Conservation (phyloP, 2,888 invertebrate species). For the Sarcophaga subvicina region DNA sequence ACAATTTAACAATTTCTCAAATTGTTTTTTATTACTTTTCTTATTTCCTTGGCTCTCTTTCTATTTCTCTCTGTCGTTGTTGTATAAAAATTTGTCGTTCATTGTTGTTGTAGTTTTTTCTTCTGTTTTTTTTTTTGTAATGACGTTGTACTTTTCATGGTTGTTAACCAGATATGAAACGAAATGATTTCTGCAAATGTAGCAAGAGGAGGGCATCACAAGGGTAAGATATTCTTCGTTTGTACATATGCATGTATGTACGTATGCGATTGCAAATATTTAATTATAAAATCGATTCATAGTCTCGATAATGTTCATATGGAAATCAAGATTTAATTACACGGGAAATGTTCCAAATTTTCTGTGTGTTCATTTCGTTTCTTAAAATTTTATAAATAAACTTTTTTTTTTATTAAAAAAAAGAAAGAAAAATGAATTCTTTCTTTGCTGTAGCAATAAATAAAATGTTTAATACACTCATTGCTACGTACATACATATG, state of each 20-base stretch:
- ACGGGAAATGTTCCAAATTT: slow-evolving; percentile 1
- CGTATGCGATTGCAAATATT: slow-evolving; percentile 16
- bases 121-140: slow-evolving; percentile 17
- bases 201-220: no score
- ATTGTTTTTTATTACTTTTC: background rate
- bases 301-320: slow-evolving; percentile 16
- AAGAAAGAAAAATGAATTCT: no score
- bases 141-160: background rate
- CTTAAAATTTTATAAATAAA: slow-evolving; percentile 5
- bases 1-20: slow-evolving; percentile 29
- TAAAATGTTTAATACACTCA: slow-evolving; percentile 16
- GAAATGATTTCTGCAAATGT: no score
- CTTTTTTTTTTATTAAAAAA: background rate
- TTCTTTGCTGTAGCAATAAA: no score
- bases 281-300: slow-evolving; percentile 53
- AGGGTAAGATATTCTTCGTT: no score
- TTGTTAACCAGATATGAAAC: background rate
- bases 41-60: background rate
- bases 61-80: background rate
- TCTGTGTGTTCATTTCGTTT: background rate
- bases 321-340: slow-evolving; percentile 30
- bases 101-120: background rate
- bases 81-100: background rate
- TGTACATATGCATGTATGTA: background rate
- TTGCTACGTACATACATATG: background rate